Evolutionary conservation across 1,140 invertebrate species (phyloP), one percentile per base, ranked within the genome.

Genomic region (Sinonovacula constricta): DNA sequence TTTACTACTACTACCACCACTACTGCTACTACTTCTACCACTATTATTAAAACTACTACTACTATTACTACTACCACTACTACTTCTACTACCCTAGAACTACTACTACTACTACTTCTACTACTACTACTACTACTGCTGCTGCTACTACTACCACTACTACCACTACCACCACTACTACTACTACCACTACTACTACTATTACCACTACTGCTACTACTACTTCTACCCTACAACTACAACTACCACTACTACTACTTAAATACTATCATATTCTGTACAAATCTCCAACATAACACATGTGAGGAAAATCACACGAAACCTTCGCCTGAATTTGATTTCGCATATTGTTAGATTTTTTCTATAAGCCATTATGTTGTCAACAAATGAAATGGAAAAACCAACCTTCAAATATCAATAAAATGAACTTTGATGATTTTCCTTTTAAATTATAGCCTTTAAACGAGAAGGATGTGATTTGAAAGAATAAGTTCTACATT

Each of bases 141-240:
- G 49, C 45, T 76, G 10, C 69, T 76, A 74, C 39, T 45, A 76
- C 69, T 76, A 76, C 33, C 26, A 76, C 69, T 45, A 76, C 69
- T 51, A 49, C 33, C 45, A 56, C 69, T 76, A 77, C 68, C 26
- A 76, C 69, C 54, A 77, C 69, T 76, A 77, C 69, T 74, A 77
- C 69, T 74, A 77, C 69, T 76, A 77, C 69, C 76, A 77, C 69
- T 54, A 56, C 51, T 77, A 71, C 69, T 77, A 74, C 69, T 74
- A 77, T 26, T 57, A 57, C 54, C 28, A 57, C 54, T 57, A 57
- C 54, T 57, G 7, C n/a, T n/a, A n/a, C n/a, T n/a, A n/a, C 54
- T 57, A 57, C 54, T 57, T 22, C 54, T 57, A 57, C n/a, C n/a
- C 54, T 57, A 57, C 54, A 22, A 57, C 54, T 57, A 57, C 54